Evolutionary conservation across 2,888 invertebrate species (phyloP).

Genomic region (Colletes collaris): DNA sequence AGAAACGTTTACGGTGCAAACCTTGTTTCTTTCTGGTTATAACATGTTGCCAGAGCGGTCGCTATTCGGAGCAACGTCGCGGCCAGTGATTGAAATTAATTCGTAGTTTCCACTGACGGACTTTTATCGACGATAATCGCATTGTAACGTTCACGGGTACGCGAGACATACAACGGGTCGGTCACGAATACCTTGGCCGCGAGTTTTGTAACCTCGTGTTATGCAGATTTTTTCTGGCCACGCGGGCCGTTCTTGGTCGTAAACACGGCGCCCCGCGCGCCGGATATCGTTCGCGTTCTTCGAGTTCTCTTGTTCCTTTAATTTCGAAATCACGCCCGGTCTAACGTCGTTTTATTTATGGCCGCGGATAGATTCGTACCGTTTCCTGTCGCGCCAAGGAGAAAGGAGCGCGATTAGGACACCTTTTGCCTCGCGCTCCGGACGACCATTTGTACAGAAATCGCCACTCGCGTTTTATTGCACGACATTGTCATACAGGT

Average conservation of each 20-base stretch:
- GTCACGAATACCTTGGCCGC: slow-evolving; percentile 2
- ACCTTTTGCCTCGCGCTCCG: too few species aligned
- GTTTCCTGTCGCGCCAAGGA: too few species aligned
- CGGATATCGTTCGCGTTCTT: background rate
- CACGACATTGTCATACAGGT: too few species aligned
- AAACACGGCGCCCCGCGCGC: slow-evolving; percentile 4
- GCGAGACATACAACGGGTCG: slow-evolving; percentile 8
- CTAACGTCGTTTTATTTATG: slow-evolving; percentile 1
- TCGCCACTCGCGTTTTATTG: too few species aligned
- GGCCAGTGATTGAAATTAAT: slow-evolving; percentile 49
- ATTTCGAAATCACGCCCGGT: background rate
- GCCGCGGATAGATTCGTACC: background rate
- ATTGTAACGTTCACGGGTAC: slow-evolving; percentile 15
- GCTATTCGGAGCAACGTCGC: background rate
- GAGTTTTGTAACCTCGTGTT: slow-evolving; percentile 13
- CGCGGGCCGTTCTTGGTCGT: background rate
- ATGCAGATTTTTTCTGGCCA: slow-evolving; percentile 18
- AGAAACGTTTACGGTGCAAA: slow-evolving; percentile 18
- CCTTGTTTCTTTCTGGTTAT: slow-evolving; percentile 22
- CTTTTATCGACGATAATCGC: slow-evolving; percentile 44
- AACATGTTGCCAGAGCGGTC: slow-evolving; percentile 8
- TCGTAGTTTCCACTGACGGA: slow-evolving; percentile 38
- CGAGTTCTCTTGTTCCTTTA: background rate
- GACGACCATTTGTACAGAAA: too few species aligned
- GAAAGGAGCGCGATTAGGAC: too few species aligned